A percentile compares a stretch with the other conserved stretches of the same genome.
Evolutionary conservation across 2,113 vertebrate species (phyloP).

Genomic region (Chiloscyllium plagiosum): DNA sequence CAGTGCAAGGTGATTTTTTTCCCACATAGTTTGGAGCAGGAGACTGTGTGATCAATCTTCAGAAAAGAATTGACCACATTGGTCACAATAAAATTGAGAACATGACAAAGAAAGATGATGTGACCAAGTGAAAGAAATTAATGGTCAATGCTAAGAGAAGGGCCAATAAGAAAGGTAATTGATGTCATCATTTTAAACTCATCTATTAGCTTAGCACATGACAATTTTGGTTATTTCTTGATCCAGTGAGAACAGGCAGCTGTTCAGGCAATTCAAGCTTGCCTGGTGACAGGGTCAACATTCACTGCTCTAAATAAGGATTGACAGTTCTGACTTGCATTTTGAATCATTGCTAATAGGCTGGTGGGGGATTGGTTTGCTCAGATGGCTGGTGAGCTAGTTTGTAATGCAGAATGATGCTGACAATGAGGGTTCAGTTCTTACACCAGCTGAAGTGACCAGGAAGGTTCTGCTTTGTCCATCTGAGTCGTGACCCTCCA

Average conservation of each 20-base stretch:
- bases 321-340: not conserved
- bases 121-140: not conserved
- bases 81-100: not conserved
- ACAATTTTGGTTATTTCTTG: not conserved
- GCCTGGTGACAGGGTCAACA: not conserved
- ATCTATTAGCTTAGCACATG: not conserved
- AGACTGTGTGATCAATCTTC: not conserved
- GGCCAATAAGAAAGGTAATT: not conserved
- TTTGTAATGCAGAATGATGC: too few relatives aligned
- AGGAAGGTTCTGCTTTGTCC: too few relatives aligned
- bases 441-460: too few relatives aligned
- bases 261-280: not conserved
- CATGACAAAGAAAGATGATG: not conserved
- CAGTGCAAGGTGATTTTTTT: not conserved
- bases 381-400: too few relatives aligned
- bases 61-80: not conserved
- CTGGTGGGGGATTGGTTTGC: not conserved
- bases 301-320: not conserved
- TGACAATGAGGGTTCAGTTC: too few relatives aligned
- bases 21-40: not conserved
- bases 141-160: not conserved
- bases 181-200: not conserved
- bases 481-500: too few relatives aligned
- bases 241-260: not conserved
- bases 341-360: not conserved